These are phyloP conservation scores for Sinocyclocheilus anshuiensis DNA, from an alignment of 2,113 vertebrate species.

Conservation along the genomic window DNA sequence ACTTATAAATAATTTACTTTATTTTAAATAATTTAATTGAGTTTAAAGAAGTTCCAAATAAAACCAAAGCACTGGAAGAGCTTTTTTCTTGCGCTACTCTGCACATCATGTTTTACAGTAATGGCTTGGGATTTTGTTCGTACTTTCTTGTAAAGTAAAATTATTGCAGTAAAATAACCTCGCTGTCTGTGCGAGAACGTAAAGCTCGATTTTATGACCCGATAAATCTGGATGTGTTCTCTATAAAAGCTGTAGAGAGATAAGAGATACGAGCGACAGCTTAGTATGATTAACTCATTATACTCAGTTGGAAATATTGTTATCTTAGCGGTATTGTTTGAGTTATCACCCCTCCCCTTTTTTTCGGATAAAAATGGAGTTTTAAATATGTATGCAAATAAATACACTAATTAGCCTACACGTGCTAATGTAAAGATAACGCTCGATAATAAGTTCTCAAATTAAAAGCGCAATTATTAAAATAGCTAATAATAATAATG, in stretches of 20 bases:
- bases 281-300: constrained; percentile 50
- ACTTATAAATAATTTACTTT: no score
- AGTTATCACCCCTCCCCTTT: constrained; percentile 15
- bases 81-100: neutral
- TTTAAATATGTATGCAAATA: constrained; percentile 22
- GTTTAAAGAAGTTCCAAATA: neutral
- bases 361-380: neutral
- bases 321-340: constrained; percentile 54
- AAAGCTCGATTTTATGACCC: constrained; percentile 58
- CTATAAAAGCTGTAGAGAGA: constrained; percentile 60
- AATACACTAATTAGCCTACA: neutral
- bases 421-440: neutral
- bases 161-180: constrained; percentile 54
- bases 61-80: no score
- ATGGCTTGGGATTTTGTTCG: neutral
- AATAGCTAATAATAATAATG: neutral
- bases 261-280: constrained; percentile 63
- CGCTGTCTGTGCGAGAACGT: constrained; percentile 48
- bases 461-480: neutral
- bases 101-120: neutral
- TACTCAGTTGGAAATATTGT: constrained; percentile 48
- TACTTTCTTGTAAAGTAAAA: constrained; percentile 44
- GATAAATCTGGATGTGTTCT: constrained; percentile 62
- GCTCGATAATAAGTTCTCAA: neutral
- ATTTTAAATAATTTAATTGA: neutral